Conservation (phyloP, 2,888 invertebrate genomes). For the Ctenicera cuprea region DNA sequence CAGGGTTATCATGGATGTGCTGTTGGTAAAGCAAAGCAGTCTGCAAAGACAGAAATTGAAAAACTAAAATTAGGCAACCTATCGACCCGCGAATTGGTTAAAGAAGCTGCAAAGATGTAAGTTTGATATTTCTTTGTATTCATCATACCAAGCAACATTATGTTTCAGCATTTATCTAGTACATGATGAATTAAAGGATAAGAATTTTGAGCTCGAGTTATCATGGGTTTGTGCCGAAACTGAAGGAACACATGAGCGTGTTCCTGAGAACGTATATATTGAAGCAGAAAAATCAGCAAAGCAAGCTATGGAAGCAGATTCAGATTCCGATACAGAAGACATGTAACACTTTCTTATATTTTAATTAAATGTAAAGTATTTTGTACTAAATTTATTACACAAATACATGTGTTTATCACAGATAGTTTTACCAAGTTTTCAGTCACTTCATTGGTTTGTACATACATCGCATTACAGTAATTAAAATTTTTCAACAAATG, state of each 20-base stretch:
- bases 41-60: conserved; percentile 99
- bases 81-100: conserved; percentile 89
- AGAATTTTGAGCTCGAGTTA: conserved; percentile 95
- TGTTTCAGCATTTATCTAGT: conserved; percentile 89
- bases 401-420: conserved; percentile 27
- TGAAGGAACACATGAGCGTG: conserved; percentile 86
- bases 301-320: conserved; percentile 91
- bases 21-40: conserved; percentile 98
- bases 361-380: conserved; percentile 40
- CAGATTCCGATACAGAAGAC: conserved; percentile 87
- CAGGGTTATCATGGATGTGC: conserved; percentile 98
- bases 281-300: conserved; percentile 94
- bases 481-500: neutral
- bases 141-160: no score
- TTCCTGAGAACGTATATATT: conserved; percentile 83
- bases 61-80: conserved; percentile 93
- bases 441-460: neutral
- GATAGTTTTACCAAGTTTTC: neutral
- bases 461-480: neutral
- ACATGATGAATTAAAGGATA: conserved; percentile 96
- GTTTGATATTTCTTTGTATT: conserved; percentile 60
- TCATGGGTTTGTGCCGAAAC: conserved; percentile 94
- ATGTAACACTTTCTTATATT: conserved; percentile 72
- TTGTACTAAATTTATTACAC: conserved; percentile 41
- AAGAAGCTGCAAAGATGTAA: conserved; percentile 96